phyloP scores from a whole-genome alignment of 2,113 vertebrate species.

The Engraulis encrasicolus region DNA sequence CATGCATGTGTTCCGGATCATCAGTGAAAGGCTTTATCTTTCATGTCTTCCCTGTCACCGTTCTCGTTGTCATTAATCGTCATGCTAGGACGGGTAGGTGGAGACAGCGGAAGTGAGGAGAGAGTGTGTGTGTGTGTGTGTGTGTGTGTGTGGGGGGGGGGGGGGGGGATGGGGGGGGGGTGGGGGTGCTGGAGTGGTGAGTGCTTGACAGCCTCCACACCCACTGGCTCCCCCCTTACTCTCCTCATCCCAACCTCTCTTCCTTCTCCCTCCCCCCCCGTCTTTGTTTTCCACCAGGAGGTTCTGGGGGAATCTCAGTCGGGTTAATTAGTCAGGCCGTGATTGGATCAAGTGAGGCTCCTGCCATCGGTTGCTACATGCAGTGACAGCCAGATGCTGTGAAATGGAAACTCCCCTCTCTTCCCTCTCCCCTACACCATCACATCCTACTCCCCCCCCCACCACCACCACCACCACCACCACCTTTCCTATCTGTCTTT shows the following conservation, averaged over 20 bases:
- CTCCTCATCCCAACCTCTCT: neutral
- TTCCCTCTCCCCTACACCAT: neutral
- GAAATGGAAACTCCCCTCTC: neutral
- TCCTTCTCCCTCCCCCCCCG: neutral
- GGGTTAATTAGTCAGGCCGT: neutral
- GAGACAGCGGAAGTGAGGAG: neutral
- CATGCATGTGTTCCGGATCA: neutral
- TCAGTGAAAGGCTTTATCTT: neutral
- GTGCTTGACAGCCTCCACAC: neutral
- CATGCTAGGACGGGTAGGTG: neutral
- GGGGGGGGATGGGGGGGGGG: neutral
- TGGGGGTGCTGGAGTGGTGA: neutral
- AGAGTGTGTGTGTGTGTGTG: neutral
- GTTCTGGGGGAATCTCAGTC: neutral
- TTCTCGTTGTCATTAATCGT: neutral
- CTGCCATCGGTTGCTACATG: neutral
- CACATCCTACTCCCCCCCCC: no score
- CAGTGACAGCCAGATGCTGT: neutral
- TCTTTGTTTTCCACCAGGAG: neutral
- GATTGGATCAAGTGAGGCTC: neutral
- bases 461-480: no score
- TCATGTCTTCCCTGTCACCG: neutral
- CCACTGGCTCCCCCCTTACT: neutral
- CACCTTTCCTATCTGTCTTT: no score
- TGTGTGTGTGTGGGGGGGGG: no score